phyloP scores from a whole-genome alignment of 2,797 vertebrate species.

The Xenops minutus region DNA sequence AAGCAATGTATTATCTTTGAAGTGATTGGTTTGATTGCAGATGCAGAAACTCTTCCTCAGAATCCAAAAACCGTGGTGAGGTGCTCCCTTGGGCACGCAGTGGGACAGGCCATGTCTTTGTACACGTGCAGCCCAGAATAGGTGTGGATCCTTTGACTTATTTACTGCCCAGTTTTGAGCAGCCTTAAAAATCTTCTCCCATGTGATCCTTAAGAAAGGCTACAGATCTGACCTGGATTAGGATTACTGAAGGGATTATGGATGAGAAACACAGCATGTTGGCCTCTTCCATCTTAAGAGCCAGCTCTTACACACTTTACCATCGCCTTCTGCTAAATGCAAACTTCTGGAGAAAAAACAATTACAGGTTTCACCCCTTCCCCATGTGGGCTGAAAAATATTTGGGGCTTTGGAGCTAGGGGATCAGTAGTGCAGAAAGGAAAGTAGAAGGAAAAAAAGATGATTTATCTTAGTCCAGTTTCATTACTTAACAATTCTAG shows the following conservation, averaged over 20 bases:
- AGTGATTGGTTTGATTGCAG: not conserved
- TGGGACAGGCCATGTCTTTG: not conserved
- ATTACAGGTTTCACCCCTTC: not conserved
- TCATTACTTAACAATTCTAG: not conserved
- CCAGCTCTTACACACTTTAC: not conserved
- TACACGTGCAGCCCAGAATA: accelerated
- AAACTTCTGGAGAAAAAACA: not conserved
- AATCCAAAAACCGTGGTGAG: not conserved
- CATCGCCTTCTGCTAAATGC: not conserved
- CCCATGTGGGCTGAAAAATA: not conserved
- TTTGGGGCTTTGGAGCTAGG: not conserved
- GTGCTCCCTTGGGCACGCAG: not conserved
- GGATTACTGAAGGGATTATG: constrained; percentile 74
- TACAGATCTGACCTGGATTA: constrained; percentile 78
- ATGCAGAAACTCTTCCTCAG: not conserved
- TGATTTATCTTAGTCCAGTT: not conserved
- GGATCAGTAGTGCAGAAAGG: not conserved
- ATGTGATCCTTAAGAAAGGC: constrained; percentile 77
- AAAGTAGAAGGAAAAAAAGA: not conserved
- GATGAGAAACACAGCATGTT: not conserved
- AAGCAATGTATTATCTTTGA: not conserved
- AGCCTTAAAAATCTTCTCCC: constrained; percentile 58
- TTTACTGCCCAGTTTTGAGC: constrained; percentile 27
- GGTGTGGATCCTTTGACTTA: not conserved
- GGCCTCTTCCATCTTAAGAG: not conserved